phyloP scores from a whole-genome alignment of 2,113 vertebrate species.

The Suricata suricatta region DNA sequence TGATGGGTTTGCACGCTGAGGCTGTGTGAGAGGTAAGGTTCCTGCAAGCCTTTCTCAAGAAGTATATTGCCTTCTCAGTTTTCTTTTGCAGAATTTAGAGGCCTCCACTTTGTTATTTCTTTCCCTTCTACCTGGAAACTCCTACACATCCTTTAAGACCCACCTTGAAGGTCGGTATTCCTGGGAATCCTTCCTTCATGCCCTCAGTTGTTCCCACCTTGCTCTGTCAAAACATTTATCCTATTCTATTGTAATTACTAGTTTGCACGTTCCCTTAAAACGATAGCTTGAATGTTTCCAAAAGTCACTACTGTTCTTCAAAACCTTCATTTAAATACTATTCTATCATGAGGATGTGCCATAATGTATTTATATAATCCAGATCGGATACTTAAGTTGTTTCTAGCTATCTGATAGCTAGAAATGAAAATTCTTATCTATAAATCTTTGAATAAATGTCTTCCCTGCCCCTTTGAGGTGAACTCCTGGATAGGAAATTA shows the following conservation, averaged over 20 bases:
- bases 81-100: neutral
- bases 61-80: neutral
- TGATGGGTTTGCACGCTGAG: neutral
- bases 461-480: neutral
- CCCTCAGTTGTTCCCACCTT: neutral
- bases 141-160: neutral
- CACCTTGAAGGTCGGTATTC: neutral
- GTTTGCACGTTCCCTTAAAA: neutral
- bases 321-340: neutral
- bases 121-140: neutral
- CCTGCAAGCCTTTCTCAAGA: neutral
- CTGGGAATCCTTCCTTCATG: neutral
- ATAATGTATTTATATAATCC: neutral
- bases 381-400: neutral
- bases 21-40: neutral
- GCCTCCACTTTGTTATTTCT: neutral
- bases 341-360: neutral
- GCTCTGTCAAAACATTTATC: neutral
- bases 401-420: neutral
- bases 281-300: neutral
- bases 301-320: neutral
- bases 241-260: neutral
- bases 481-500: neutral
- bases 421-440: neutral
- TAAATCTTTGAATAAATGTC: neutral